phyloP scores from a whole-genome alignment of 2,888 invertebrate species.

The Antitype chi region DNA sequence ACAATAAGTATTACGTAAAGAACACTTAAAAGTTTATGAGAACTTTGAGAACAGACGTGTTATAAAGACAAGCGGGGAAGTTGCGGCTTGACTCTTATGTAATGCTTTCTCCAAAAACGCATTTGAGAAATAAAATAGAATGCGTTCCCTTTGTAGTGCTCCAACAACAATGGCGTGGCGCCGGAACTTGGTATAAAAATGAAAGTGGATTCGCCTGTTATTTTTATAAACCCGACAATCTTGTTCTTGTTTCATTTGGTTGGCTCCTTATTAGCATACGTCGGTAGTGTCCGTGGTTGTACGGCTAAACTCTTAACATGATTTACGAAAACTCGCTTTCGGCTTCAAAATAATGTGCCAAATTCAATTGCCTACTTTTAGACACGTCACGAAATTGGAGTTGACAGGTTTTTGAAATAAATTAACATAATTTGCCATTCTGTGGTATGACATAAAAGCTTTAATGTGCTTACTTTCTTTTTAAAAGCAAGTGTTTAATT shows the following conservation, averaged over 20 bases:
- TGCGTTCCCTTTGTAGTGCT: slow-evolving; percentile 80
- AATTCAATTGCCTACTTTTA: slow-evolving; percentile 67
- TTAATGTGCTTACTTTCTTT: slow-evolving; percentile 5
- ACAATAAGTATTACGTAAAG: slow-evolving; percentile 63
- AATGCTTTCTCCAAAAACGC: slow-evolving; percentile 76
- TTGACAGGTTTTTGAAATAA: slow-evolving; percentile 44
- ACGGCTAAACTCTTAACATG: slow-evolving; percentile 71
- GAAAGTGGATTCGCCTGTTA: slow-evolving; percentile 89
- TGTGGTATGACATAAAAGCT: slow-evolving; percentile 19
- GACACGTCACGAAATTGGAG: slow-evolving; percentile 41
- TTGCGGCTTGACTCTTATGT: slow-evolving; percentile 66
- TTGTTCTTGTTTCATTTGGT: slow-evolving; percentile 86
- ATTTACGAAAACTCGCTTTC: slow-evolving; percentile 69
- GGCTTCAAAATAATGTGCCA: slow-evolving; percentile 47
- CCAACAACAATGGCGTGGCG: slow-evolving; percentile 82
- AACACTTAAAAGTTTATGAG: slow-evolving; percentile 63
- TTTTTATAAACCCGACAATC: slow-evolving; percentile 87
- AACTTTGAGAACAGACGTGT: slow-evolving; percentile 62
- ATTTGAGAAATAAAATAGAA: slow-evolving; percentile 78
- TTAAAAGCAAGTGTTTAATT: slow-evolving; percentile 19
- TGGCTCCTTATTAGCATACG: slow-evolving; percentile 83
- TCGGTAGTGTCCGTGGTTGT: slow-evolving; percentile 66
- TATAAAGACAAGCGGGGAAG: slow-evolving; percentile 60
- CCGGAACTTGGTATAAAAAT: slow-evolving; percentile 88
- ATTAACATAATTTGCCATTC: slow-evolving; percentile 26